phyloP scores from a whole-genome alignment of 2,113 vertebrate species.

The Osmerus mordax region DNA sequence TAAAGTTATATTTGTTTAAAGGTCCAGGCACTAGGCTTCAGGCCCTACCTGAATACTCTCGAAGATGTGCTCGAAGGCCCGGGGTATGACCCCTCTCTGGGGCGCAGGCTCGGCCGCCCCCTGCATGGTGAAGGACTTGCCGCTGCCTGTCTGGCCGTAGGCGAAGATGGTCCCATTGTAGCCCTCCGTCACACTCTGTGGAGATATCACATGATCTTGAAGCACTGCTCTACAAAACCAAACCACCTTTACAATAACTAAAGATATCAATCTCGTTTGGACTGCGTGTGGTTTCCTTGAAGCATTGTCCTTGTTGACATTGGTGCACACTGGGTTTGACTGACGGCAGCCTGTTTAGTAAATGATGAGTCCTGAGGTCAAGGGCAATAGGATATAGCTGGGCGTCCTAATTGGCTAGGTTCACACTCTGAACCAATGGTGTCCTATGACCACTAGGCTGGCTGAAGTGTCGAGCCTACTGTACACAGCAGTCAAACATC shows the following conservation, averaged over 20 bases:
- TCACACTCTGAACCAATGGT: slow-evolving; percentile 19
- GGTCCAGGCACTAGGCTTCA: no score
- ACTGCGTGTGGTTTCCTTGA: no score
- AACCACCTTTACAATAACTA: background rate
- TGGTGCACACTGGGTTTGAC: slow-evolving; percentile 18
- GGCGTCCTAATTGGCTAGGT: background rate
- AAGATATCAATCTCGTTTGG: background rate
- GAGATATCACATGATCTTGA: background rate
- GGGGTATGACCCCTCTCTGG: slow-evolving; percentile 82
- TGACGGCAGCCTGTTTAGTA: slow-evolving; percentile 33
- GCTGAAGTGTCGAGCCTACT: background rate
- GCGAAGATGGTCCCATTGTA: slow-evolving; percentile 92
- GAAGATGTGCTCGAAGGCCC: slow-evolving; percentile 86
- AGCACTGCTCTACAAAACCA: no score
- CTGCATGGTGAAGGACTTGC: slow-evolving; percentile 92
- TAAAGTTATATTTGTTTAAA: no score
- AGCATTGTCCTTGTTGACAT: no score
- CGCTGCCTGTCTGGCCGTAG: slow-evolving; percentile 88
- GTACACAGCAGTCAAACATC: no score
- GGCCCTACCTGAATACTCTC: slow-evolving; percentile 84
- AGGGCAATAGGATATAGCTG: slow-evolving; percentile 38
- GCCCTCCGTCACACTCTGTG: slow-evolving; percentile 85
- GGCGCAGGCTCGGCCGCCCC: slow-evolving; percentile 70
- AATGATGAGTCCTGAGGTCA: slow-evolving; percentile 40
- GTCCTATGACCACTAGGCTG: slow-evolving; percentile 37